Evolutionary conservation across 2,113 vertebrate genomes (phyloP).

Genomic region (Microtus montanus): DNA sequence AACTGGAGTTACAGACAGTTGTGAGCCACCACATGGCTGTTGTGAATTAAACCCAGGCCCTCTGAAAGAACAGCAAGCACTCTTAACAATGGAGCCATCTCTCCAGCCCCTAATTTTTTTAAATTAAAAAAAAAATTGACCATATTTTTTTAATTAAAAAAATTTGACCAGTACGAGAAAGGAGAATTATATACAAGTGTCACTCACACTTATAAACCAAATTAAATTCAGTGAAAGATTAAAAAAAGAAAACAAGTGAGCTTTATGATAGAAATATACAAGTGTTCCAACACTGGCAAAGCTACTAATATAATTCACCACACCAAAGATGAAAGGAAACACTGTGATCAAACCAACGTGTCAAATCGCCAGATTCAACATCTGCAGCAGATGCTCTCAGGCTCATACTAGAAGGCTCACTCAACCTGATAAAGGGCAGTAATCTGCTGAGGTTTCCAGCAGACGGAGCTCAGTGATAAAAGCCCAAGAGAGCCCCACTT

Average conservation of each 20-base stretch:
- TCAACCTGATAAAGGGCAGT: not conserved
- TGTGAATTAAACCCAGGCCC: not conserved
- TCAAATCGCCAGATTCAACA: conserved; percentile 32
- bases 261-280: conserved; percentile 24
- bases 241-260: not conserved
- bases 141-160: not conserved
- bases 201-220: not conserved
- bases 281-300: conserved; percentile 43
- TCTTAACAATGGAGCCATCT: not conserved
- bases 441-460: not conserved
- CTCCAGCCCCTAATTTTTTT: not conserved
- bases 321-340: conserved; percentile 55
- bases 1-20: not conserved
- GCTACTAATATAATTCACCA: conserved; percentile 34
- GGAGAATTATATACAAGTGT: not conserved
- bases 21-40: not conserved
- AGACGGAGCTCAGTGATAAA: not conserved
- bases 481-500: not conserved
- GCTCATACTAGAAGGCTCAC: not conserved
- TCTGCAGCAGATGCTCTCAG: conserved; percentile 15
- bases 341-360: conserved; percentile 32
- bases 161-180: not conserved
- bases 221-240: not conserved
- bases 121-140: not conserved
- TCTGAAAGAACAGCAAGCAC: not conserved